A percentile compares a stretch with the other conserved stretches of the same genome.
phyloP scores from a whole-genome alignment of 2,888 invertebrate genomes.

The Oscheius sp. region DNA sequence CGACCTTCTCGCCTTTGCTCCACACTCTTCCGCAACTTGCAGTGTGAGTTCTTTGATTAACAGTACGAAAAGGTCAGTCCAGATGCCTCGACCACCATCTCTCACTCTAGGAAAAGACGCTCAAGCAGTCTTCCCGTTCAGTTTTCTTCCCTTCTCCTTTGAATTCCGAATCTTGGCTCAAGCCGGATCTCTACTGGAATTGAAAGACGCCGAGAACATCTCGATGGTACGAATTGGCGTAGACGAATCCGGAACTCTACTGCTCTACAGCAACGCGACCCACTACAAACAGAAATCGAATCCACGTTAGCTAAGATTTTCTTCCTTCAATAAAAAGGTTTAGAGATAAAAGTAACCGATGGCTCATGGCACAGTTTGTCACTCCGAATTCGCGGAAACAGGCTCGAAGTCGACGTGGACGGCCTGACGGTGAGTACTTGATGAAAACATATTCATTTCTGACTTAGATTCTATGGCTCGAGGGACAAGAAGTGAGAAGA shows the following conservation, averaged over 20 bases:
- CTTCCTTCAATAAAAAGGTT: slow-evolving; percentile 9
- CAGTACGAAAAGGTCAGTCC: slow-evolving; percentile 16
- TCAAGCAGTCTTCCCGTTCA: slow-evolving; percentile 63
- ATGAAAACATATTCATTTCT: not conserved
- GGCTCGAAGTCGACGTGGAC: slow-evolving; percentile 71
- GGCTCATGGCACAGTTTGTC: slow-evolving; percentile 70
- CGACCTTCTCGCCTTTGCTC: slow-evolving; percentile 65
- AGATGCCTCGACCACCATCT: slow-evolving; percentile 61
- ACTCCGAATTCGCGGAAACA: slow-evolving; percentile 64
- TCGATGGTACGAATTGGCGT: slow-evolving; percentile 60
- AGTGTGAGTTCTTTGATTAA: slow-evolving; percentile 30
- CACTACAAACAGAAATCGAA: slow-evolving; percentile 64
- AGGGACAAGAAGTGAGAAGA: slow-evolving; percentile 62
- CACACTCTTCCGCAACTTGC: slow-evolving; percentile 44
- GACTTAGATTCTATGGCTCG: slow-evolving; percentile 63
- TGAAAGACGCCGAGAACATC: slow-evolving; percentile 63
- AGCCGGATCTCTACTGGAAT: slow-evolving; percentile 50
- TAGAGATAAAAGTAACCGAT: slow-evolving; percentile 58
- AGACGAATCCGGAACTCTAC: slow-evolving; percentile 50
- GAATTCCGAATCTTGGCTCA: slow-evolving; percentile 66
- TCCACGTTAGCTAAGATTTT: slow-evolving; percentile 46
- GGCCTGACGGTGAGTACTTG: slow-evolving; percentile 56
- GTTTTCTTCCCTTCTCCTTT: slow-evolving; percentile 70
- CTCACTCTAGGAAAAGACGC: slow-evolving; percentile 60
- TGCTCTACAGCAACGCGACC: slow-evolving; percentile 60